Evolutionary conservation across 2,797 vertebrate genomes (phyloP).

Genomic region (Leontopithecus rosalia): DNA sequence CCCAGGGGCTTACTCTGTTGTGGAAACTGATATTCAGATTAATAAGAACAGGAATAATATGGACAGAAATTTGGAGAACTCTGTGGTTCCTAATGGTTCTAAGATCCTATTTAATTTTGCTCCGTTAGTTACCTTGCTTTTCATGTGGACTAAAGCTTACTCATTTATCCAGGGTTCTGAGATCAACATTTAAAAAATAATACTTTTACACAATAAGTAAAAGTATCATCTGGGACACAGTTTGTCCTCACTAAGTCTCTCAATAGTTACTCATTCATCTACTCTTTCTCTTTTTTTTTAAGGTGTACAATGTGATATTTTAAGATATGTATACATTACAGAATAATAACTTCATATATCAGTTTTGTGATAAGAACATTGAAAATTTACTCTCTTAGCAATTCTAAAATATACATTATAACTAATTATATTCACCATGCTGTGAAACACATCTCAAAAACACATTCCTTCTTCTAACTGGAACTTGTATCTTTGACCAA

Average conservation of each 20-base stretch:
- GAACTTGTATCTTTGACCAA: not conserved
- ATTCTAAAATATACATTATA: not conserved
- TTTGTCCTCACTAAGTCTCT: not conserved
- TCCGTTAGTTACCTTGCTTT: not conserved
- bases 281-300: not conserved
- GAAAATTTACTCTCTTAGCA: not conserved
- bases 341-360: not conserved
- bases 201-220: too few species aligned
- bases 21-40: conserved; percentile 37
- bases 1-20: conserved; percentile 29
- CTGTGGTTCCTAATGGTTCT: not conserved
- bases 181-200: too few species aligned
- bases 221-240: too few species aligned
- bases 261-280: not conserved
- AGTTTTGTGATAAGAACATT: not conserved
- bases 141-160: not conserved
- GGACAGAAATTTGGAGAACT: not conserved
- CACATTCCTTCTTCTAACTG: not conserved
- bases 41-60: conserved; percentile 23
- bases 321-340: not conserved
- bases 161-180: not conserved
- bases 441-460: not conserved
- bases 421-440: not conserved
- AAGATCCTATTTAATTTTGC: not conserved
- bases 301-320: not conserved